These are phyloP conservation scores for Odontomyia ornata DNA, from an alignment of 2,888 invertebrate genomes.

Conservation along the genomic window DNA sequence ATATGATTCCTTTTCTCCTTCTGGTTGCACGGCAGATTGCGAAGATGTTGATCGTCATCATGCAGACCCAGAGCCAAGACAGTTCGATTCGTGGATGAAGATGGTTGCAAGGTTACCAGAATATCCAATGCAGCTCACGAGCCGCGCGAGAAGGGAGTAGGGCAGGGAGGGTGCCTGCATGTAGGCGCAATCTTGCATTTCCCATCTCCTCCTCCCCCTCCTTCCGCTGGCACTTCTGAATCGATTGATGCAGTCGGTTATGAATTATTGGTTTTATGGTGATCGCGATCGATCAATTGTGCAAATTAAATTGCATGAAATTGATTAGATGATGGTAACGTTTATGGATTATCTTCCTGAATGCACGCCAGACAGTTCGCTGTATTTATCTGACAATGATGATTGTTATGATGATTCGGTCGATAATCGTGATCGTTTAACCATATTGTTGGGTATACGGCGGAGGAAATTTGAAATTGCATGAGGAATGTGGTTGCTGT, in stretches of 20 bases:
- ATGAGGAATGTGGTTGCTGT: too few relatives aligned
- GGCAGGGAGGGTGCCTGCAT: too few relatives aligned
- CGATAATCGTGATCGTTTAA: constrained; percentile 25
- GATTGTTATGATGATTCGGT: constrained; percentile 29
- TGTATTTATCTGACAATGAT: constrained; percentile 19
- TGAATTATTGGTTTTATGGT: constrained; percentile 43
- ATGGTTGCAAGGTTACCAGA: background rate
- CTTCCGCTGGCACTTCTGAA: background rate
- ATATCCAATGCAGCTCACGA: too few relatives aligned
- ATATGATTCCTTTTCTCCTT: constrained; percentile 9
- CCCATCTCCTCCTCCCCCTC: background rate
- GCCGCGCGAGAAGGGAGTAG: too few relatives aligned
- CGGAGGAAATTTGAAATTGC: too few relatives aligned
- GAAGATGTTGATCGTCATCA: background rate
- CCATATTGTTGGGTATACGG: too few relatives aligned
- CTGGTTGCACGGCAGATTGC: background rate
- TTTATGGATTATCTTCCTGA: constrained; percentile 31
- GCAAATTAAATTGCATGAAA: constrained; percentile 42
- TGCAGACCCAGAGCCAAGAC: too few relatives aligned
- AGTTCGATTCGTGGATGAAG: background rate
- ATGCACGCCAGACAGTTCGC: constrained; percentile 1
- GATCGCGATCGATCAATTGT: constrained; percentile 44
- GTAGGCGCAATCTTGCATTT: too few relatives aligned
- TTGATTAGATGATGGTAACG: constrained; percentile 41
- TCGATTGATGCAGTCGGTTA: constrained; percentile 33